Conservation (phyloP, 1,140 invertebrate genomes). For the Dendrolimus kikuchii region DNA sequence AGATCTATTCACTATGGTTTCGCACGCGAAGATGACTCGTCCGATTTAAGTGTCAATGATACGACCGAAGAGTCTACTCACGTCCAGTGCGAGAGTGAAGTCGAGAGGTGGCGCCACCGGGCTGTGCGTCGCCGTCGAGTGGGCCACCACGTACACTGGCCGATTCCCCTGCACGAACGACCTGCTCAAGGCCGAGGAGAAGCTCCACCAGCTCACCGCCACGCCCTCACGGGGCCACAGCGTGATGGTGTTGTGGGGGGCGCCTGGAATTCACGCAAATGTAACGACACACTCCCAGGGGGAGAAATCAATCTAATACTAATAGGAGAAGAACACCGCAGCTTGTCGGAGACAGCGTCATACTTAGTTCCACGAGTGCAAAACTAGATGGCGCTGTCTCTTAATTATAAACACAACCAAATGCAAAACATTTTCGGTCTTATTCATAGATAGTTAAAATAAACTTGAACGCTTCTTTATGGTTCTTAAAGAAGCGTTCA, state of each 20-base stretch:
- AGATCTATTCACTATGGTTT: neutral
- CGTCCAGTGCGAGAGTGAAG: constrained; percentile 26
- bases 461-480: no score
- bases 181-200: constrained; percentile 14
- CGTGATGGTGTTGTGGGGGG: constrained; percentile 38
- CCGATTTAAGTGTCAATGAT: no score
- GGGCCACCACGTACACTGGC: constrained; percentile 31
- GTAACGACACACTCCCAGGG: neutral
- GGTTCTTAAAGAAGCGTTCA: no score
- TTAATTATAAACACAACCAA: no score
- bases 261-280: constrained; percentile 19
- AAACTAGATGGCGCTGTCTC: no score
- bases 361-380: no score
- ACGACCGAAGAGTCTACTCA: constrained; percentile 14
- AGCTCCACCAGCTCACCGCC: constrained; percentile 27
- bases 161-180: constrained; percentile 7
- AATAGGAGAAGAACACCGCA: no score
- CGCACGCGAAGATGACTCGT: no score
- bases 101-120: constrained; percentile 14
- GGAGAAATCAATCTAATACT: no score
- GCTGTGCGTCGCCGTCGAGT: constrained; percentile 29
- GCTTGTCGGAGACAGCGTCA: no score
- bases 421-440: no score
- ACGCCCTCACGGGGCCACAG: constrained; percentile 22
- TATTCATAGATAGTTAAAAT: no score